Evolutionary conservation across 2,888 invertebrate species (phyloP).

Genomic region (Orchestes rusci): DNA sequence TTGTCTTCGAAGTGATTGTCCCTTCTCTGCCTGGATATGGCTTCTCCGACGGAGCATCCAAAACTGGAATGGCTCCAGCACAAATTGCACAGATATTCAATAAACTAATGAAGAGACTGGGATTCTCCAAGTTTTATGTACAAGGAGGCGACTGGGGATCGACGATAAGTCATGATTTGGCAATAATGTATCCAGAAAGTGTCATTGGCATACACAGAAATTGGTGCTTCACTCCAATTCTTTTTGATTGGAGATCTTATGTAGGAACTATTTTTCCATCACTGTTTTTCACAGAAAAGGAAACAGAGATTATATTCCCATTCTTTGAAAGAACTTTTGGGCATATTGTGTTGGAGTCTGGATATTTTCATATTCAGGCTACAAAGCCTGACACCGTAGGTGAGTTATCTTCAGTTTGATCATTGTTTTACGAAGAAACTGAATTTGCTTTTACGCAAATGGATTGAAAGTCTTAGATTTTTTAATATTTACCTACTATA

Average conservation of each 20-base stretch:
- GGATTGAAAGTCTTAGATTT: too few species aligned
- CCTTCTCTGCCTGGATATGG: conserved; percentile 49
- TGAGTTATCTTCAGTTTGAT: too few species aligned
- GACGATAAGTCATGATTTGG: conserved; percentile 53
- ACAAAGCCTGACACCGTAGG: conserved; percentile 87
- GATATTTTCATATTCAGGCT: conserved; percentile 71
- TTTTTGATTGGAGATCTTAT: too few species aligned
- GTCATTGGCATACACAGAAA: conserved; percentile 47
- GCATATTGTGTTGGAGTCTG: conserved; percentile 48
- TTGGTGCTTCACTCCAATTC: conserved; percentile 48
- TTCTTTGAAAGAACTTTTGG: conserved; percentile 39
- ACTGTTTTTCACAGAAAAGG: conserved; percentile 50
- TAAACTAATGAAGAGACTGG: conserved; percentile 64
- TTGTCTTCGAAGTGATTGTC: conserved; percentile 57
- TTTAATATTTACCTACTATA: too few species aligned
- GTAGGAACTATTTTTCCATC: conserved; percentile 53
- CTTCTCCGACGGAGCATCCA: conserved; percentile 45
- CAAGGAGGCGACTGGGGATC: conserved; percentile 82
- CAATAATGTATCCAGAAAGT: conserved; percentile 55
- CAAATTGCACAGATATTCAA: conserved; percentile 55
- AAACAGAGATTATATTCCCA: conserved; percentile 49
- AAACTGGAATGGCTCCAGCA: conserved; percentile 53
- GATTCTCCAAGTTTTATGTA: conserved; percentile 57
- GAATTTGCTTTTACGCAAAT: too few species aligned
- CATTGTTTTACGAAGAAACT: too few species aligned